phyloP scores from a whole-genome alignment of 1,140 invertebrate genomes.

The Hyles euphorbiae region DNA sequence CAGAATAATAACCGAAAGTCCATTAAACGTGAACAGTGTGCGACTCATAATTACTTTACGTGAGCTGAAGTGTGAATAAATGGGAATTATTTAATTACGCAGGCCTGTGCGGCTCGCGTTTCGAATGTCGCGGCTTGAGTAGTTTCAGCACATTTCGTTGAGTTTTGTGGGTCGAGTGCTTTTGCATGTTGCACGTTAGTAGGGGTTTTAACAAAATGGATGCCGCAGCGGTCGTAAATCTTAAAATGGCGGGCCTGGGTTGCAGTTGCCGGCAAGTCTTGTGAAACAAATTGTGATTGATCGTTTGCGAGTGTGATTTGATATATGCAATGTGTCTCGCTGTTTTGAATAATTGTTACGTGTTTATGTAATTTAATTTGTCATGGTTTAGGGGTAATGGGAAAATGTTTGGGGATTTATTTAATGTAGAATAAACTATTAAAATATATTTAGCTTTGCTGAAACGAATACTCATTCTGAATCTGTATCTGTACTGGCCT shows the following conservation, averaged over 20 bases:
- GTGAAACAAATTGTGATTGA: too few relatives aligned
- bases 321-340: too few relatives aligned
- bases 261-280: too few relatives aligned
- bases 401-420: too few relatives aligned
- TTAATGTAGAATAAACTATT: too few relatives aligned
- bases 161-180: constrained; percentile 57
- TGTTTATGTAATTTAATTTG: too few relatives aligned
- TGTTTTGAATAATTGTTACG: too few relatives aligned
- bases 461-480: too few relatives aligned
- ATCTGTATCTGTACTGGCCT: too few relatives aligned
- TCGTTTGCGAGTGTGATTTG: too few relatives aligned
- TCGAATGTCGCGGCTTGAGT: constrained; percentile 31
- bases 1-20: background rate
- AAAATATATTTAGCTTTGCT: too few relatives aligned
- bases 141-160: constrained; percentile 35
- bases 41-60: constrained; percentile 9
- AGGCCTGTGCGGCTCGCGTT: constrained; percentile 22
- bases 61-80: constrained; percentile 3
- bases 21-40: background rate
- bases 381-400: too few relatives aligned
- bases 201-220: constrained; percentile 56
- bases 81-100: constrained; percentile 42
- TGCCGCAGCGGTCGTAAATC: constrained; percentile 52
- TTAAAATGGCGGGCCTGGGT: constrained; percentile 40
- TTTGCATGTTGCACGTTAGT: constrained; percentile 61